Base-by-base conservation (phyloP, 2,797 vertebrate species). In the Trachops cirrhosus region DNA sequence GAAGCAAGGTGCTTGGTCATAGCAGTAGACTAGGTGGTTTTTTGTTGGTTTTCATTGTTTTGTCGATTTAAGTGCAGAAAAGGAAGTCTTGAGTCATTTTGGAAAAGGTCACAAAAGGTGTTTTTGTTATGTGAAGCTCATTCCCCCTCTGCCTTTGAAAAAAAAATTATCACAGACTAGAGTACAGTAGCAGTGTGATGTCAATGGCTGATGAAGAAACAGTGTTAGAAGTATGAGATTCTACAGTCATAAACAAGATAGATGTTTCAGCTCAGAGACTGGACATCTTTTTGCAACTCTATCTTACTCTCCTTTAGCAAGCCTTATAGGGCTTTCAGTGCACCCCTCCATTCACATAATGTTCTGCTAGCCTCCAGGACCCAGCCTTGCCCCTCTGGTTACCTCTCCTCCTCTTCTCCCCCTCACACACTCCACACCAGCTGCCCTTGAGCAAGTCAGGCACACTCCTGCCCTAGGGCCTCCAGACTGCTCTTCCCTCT, bases 41-140 rank as follows among this genome's bases (percentile, higher is more conserved):
- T 54, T 92, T 71, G 22, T 78, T 94, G 37, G 22, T 70, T 87
- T 94, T 84, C 62, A 78, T 68, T 86, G 84, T 32, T 87, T 73
- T 87, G 19, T 67, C 75, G 19, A 39, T 93, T 95, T 59, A 80
- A 91, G 41, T 37, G 5, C 52, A 90, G 37, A 85, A 86, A 59
- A 85, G 39, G 12, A 79, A 84, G 71, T 54, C 57, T 86, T 73
- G 88, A 89, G 88, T 96, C 80, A 54, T 91, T 93, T 91, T 75
- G 18, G 86, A 79, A 91, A 94, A 97, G 34, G 41, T 92, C 75
- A 6, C 71, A 32, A 79, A 95, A 2, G 29, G 14, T 67, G 14
- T 89, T 89, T 94, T 91, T 70, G 75, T 70, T 87, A 7, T 84
- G 39, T 12, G 24, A 93, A 80, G 14, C 73, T 86, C 14, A n/a